Base-by-base conservation (phyloP, 2,888 invertebrate species). In the Mystacides longicornis region DNA sequence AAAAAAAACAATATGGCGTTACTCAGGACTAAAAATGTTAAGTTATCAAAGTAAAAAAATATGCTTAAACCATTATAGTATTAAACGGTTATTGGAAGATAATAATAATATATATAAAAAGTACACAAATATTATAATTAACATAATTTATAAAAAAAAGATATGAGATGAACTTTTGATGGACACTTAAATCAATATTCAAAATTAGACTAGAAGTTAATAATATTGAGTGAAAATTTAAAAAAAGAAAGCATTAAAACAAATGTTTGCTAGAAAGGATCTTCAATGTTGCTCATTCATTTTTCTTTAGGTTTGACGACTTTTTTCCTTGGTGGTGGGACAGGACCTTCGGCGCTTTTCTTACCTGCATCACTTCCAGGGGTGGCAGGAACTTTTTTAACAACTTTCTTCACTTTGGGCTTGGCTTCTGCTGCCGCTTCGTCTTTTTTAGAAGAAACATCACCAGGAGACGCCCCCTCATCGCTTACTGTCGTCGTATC, bases 221-320 rank as follows among this genome's bases (percentile, higher is more conserved):
- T 51, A 37, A 37, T 37, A 43, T n/a, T 52, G 47, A 46, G 27
- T 31, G 47, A 14, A 37, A 37, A 37, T n/a, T 37, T 14, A 37
- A 37, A 37, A 4, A 16, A 37, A 27, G 7, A 37, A 51, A 21
- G 51, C 51, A 21, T n/a, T 7, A n/a, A 27, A 27, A 37, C 16
- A n/a, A 37, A 7, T 37, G 16, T 37, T 5, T 27, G 27, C 27
- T 27, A 27, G 11, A 27, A 7, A 7, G 37, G 37, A 37, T 37
- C 37, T 14, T 37, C 47, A 46, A 19, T 51, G 14, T 19, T 51
- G 33, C 20, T 43, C 47, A 14, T 51, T 20, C 49, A 51, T 67
- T 74, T 72, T 63, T 77, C 74, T 72, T 77, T 77, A 67, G 76
- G 77, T 64, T 77, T 78, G 70, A 77, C 77, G 68, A 75, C 76